Conservation (phyloP, 2,888 invertebrate species). For the Melikaiella ostensackeni region DNA sequence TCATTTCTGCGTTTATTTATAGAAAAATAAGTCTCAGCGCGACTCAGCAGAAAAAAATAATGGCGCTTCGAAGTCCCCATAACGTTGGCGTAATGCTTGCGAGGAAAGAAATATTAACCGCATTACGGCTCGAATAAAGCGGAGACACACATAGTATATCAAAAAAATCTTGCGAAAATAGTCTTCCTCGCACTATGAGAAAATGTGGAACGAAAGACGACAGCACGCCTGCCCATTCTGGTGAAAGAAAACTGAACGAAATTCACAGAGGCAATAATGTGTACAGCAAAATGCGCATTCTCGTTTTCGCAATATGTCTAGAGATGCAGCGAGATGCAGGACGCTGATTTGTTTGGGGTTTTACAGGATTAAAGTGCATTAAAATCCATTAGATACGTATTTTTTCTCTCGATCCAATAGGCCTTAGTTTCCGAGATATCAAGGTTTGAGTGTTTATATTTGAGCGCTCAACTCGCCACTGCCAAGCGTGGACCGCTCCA, state of each 20-base stretch:
- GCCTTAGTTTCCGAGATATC: too few relatives aligned
- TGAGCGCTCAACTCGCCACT: too few relatives aligned
- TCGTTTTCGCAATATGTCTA: conserved; percentile 14
- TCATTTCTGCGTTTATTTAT: conserved; percentile 5
- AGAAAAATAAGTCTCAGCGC: conserved; percentile 17
- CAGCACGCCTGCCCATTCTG: conserved; percentile 7
- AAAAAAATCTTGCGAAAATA: conserved; percentile 37
- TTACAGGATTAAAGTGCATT: too few relatives aligned
- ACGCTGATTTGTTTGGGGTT: too few relatives aligned
- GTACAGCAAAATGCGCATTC: conserved; percentile 13
- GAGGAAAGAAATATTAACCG: conserved; percentile 30
- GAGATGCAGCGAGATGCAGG: too few relatives aligned
- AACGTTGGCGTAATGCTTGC: conserved; percentile 15
- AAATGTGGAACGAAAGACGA: conserved; percentile 35
- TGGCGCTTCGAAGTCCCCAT: conserved; percentile 22
- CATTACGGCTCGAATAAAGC: conserved; percentile 36
- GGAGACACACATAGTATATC: conserved; percentile 35
- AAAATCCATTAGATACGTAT: too few relatives aligned
- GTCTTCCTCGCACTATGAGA: conserved; percentile 31
- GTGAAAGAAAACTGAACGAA: conserved; percentile 33
- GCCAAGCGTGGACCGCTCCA: too few relatives aligned
- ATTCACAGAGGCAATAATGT: neutral
- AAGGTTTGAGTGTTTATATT: too few relatives aligned
- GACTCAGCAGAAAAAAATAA: conserved; percentile 17
- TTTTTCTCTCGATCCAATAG: too few relatives aligned